Evolutionary conservation across 2,888 invertebrate species (phyloP), one percentile per base, ranked within the genome.

Genomic region (Enoplolaimus lenunculus): DNA sequence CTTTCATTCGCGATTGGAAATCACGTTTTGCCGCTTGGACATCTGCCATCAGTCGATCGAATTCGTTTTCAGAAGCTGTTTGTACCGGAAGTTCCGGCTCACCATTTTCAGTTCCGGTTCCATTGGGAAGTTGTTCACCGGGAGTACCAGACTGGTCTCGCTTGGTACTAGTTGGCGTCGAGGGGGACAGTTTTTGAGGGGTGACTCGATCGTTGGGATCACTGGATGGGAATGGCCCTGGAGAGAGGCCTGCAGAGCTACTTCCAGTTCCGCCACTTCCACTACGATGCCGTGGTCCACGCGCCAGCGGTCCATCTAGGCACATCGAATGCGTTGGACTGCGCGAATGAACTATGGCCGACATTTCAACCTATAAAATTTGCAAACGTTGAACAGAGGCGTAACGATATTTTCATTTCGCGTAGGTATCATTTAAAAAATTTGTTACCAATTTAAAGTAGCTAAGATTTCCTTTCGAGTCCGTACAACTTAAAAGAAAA

Each of bases 41-140:
- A 31, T 74, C 75, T 62, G 69, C 72, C 76, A 76, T 76, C 31
- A 76, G 60, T 28, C 66, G 29, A n/a, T 77, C 76, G 66, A 74
- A 77, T 29, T 76, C 72, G 28, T 66, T 66, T 34, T n/a, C 33
- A 21, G 3, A n/a, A 34, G n/a, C 34, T 33, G 67, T 31, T 34
- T 21, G 67, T 26, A 31, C 67, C 34, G 33, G 31, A 31, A 21
- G 26, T 3, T 3, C 26, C 3, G 21, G n/a, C 34, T 66, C 34
- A 62, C 30, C 64, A 30, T 29, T 29, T 33, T n/a, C 30, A 62
- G 64, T n/a, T n/a, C n/a, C n/a, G n/a, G n/a, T n/a, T n/a, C n/a
- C n/a, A n/a, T n/a, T n/a, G n/a, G n/a, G n/a, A n/a, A n/a, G n/a
- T n/a, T n/a, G n/a, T n/a, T n/a, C n/a, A n/a, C n/a, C n/a, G n/a